Conservation (phyloP, 2,888 invertebrate species). For the Dinocampus coccinellae region DNA sequence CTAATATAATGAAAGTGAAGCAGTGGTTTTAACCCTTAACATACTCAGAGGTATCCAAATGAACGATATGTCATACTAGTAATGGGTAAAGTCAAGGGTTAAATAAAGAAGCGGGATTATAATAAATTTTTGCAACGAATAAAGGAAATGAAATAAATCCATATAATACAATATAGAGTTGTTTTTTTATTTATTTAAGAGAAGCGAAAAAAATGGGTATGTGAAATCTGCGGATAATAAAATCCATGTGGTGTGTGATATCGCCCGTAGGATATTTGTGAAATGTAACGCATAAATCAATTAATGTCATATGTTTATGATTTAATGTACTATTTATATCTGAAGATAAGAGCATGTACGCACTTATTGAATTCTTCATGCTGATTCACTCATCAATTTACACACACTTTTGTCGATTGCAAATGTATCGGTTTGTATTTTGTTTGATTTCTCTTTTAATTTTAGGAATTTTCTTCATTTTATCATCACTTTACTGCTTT, state of each 20-base stretch:
- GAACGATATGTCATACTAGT: too few species aligned
- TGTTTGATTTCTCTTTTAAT: background rate
- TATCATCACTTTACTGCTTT: background rate
- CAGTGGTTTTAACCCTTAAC: too few species aligned
- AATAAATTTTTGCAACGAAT: background rate
- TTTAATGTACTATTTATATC: slow-evolving; percentile 50
- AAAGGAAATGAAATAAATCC: slow-evolving; percentile 31
- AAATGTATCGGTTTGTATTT: too few species aligned
- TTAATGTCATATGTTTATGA: slow-evolving; percentile 62
- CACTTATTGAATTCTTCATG: background rate
- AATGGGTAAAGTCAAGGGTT: too few species aligned
- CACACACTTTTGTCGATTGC: background rate
- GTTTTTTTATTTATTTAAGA: slow-evolving; percentile 44
- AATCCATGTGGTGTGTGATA: slow-evolving; percentile 11
- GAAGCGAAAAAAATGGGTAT: slow-evolving; percentile 40
- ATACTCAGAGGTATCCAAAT: too few species aligned
- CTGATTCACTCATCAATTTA: background rate
- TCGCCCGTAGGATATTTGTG: slow-evolving; percentile 46
- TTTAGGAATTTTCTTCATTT: background rate
- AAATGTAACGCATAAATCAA: slow-evolving; percentile 63
- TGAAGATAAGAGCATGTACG: slow-evolving; percentile 36
- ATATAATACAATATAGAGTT: slow-evolving; percentile 50
- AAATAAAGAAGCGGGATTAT: background rate
- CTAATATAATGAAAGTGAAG: background rate
- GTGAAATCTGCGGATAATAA: slow-evolving; percentile 19